Evolutionary conservation across 1,140 invertebrate species (phyloP), one percentile per base, ranked within the genome.

Genomic region (Penaeus indicus): DNA sequence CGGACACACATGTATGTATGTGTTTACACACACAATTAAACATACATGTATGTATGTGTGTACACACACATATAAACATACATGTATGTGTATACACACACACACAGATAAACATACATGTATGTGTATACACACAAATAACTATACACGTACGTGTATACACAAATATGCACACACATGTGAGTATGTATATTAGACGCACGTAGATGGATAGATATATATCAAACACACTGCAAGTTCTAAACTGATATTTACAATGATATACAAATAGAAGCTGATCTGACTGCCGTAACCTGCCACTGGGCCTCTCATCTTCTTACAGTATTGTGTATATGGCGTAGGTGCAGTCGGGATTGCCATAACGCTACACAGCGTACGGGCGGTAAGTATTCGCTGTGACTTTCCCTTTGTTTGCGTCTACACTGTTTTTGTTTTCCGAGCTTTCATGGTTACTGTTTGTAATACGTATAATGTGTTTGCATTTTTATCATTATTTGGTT

Each of bases 361-460:
- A 21, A 75, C 79, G 62, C 82, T 89, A 16, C 88, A 84, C 60
- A 89, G 88, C 63, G 88, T 78, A 18, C 69, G 88, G 25, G 88
- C 88, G 27, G 88, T 89, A 64, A 89, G 88, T 89, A n/a, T 27
- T 11, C 25, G 13, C 0, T 1, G 54, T 5, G 47, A 16, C 54
- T 13, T 11, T 54, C 54, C 16, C 54, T 11, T 54, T 54, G 38
- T 25, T 78, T 38, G 21, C 2, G 25, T 42, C n/a, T 42, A 8
- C 25, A 10, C 10, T 42, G 1, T 47, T 0, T 79, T 22, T 47
- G 11, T 79, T 32, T 2, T n/a, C 11, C 22, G 42, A 79, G n/a
- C 25, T 21, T 42, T 1, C 21, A 13, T 10, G 22, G 8, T 79
- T 27, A 22, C 21, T 22, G 0, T 16, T 32, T 22, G 1, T 47